Evolutionary conservation across 37 sponge, comb jelly and placozoan species (phyloP), one percentile per base, ranked within the genome.

Genomic region (Beroe ovata): DNA sequence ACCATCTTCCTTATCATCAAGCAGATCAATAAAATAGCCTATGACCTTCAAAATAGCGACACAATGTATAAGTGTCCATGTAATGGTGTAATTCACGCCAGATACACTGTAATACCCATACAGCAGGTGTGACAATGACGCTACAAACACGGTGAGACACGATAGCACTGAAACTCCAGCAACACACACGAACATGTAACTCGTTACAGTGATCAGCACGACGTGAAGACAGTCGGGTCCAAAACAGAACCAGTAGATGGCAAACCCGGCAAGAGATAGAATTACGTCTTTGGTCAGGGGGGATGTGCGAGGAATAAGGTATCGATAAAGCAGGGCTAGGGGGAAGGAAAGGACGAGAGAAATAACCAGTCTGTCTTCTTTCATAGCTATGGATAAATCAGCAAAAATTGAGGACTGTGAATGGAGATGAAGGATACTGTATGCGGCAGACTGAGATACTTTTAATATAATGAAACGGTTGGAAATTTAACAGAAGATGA

Each of bases 311-410:
- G 84, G 84, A 32, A 32, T 66, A n/a, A 77, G 84, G 47, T 42
- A 16, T 33, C 84, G 84, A 35, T 77, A 77, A 21, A 77, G 38
- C 23, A 77, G 23, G n/a, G 84, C 84, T 39, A 77, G 42, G 11
- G 84, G 84, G 47, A 40, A 77, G 3, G 84, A 8, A 2, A 77
- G 84, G 25, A 77, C 23, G 4, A 77, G 39, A 22, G 36, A 42
- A 1, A 35, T 35, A 2, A 77, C 84, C 1, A 77, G 84, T 25
- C 41, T 33, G 3, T 35, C 47, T 77, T 77, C 84, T 40, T 36
- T 36, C 84, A 77, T 77, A 19, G 84, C 2, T 54, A 77, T 77
- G 84, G n/a, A n/a, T n/a, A n/a, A n/a, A n/a, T n/a, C n/a, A n/a
- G n/a, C n/a, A n/a, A n/a, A n/a, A n/a, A n/a, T n/a, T n/a, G n/a